Percentiles rank a stretch among this genome's conserved stretches.
phyloP scores from a whole-genome alignment of 2,113 vertebrate species.

The Mola mola region DNA sequence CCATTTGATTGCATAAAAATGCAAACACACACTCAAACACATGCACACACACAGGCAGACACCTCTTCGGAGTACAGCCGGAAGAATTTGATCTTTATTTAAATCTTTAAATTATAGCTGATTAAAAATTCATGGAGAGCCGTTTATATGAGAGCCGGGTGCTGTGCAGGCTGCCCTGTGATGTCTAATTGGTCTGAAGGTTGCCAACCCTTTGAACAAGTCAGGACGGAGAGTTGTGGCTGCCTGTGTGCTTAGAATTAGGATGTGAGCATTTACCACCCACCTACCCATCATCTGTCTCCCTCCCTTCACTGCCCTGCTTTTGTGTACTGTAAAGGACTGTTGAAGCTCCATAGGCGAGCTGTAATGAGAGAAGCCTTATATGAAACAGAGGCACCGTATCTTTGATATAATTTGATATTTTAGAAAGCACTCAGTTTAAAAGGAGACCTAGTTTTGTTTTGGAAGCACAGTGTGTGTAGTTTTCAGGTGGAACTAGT shows the following conservation, averaged over 20 bases:
- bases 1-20: slow-evolving; percentile 62
- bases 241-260: slow-evolving; percentile 70
- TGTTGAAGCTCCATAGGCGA: slow-evolving; percentile 23
- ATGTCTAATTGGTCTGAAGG: slow-evolving; percentile 83
- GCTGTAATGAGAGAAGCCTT: background rate
- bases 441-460: slow-evolving; percentile 39
- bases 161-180: slow-evolving; percentile 77
- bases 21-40: slow-evolving; percentile 34
- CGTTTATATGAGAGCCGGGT: slow-evolving; percentile 76
- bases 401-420: slow-evolving; percentile 12
- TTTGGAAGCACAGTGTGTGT: slow-evolving; percentile 22
- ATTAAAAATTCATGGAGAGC: slow-evolving; percentile 81
- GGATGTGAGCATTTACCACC: slow-evolving; percentile 76
- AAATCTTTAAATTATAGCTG: slow-evolving; percentile 83
- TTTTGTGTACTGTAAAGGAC: slow-evolving; percentile 25
- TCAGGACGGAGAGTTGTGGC: slow-evolving; percentile 68
- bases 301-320: slow-evolving; percentile 10
- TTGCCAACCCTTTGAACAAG: slow-evolving; percentile 82
- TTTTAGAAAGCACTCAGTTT: slow-evolving; percentile 22
- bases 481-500: slow-evolving; percentile 17
- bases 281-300: slow-evolving; percentile 46
- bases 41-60: slow-evolving; percentile 41
- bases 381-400: background rate
- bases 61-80: slow-evolving; percentile 68
- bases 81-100: slow-evolving; percentile 83